Conservation (phyloP, 2,888 invertebrate species). For the Lepidonotus clava region DNA sequence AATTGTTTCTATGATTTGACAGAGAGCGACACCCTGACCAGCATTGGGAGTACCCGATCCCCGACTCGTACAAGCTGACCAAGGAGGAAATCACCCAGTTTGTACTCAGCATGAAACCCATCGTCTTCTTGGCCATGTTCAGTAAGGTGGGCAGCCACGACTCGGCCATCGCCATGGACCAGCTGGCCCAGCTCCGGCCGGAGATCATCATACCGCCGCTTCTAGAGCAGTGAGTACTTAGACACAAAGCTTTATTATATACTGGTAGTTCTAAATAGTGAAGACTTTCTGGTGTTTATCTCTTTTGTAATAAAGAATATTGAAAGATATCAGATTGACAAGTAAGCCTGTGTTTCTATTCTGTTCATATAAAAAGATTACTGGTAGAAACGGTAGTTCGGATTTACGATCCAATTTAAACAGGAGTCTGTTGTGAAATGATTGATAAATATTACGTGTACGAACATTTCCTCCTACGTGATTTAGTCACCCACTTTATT, state of each 20-base stretch:
- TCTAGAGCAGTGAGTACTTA: slow-evolving; percentile 85
- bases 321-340: too few relatives aligned
- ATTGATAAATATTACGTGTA: too few relatives aligned
- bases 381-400: too few relatives aligned
- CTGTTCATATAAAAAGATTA: too few relatives aligned
- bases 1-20: slow-evolving; percentile 38
- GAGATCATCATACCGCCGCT: slow-evolving; percentile 91
- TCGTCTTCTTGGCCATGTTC: slow-evolving; percentile 89
- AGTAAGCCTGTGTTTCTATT: too few relatives aligned
- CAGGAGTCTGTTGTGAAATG: too few relatives aligned
- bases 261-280: too few relatives aligned
- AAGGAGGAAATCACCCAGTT: slow-evolving; percentile 91
- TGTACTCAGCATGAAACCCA: slow-evolving; percentile 87
- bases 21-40: slow-evolving; percentile 76
- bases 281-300: too few relatives aligned
- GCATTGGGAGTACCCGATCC: slow-evolving; percentile 87
- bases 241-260: background rate
- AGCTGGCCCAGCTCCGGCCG: slow-evolving; percentile 89
- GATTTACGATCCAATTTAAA: too few relatives aligned
- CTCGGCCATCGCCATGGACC: slow-evolving; percentile 86
- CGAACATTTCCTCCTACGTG: too few relatives aligned
- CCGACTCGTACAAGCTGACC: slow-evolving; percentile 86
- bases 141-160: slow-evolving; percentile 85
- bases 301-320: too few relatives aligned
- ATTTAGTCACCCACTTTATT: too few relatives aligned